Percentiles rank a stretch among this genome's conserved stretches.
Evolutionary conservation across 2,888 invertebrate species (phyloP).

Genomic region (Lordiphosa andalusiaca): DNA sequence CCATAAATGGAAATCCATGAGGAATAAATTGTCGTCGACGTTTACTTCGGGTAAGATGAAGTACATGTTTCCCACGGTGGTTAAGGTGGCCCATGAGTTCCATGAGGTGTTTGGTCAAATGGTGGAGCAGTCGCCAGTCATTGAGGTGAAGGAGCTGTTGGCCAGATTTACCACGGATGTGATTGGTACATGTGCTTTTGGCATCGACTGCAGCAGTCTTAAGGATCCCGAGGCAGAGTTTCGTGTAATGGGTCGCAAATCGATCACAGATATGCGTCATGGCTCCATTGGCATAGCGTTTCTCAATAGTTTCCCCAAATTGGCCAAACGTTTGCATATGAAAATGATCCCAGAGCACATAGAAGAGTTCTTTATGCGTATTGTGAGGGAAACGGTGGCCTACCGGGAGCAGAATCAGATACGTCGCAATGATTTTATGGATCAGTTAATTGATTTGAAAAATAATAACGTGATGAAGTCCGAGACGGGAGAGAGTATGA

Average conservation of each 20-base stretch:
- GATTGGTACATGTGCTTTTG: constrained; percentile 81
- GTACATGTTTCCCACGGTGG: constrained; percentile 79
- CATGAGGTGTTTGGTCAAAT: constrained; percentile 46
- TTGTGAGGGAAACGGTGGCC: constrained; percentile 76
- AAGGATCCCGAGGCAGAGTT: constrained; percentile 78
- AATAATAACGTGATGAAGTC: constrained; percentile 55
- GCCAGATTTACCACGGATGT: constrained; percentile 81
- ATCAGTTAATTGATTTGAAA: constrained; percentile 76
- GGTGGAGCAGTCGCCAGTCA: constrained; percentile 16
- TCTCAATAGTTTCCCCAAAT: constrained; percentile 48
- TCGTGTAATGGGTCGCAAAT: constrained; percentile 58
- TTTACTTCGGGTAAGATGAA: constrained; percentile 82
- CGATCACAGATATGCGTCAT: constrained; percentile 48
- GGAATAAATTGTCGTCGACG: constrained; percentile 80
- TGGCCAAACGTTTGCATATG: constrained; percentile 54
- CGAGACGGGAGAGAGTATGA: constrained; percentile 57
- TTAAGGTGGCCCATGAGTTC: constrained; percentile 54
- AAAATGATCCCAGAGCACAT: constrained; percentile 49
- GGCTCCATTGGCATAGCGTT: constrained; percentile 26
- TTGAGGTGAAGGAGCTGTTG: constrained; percentile 73
- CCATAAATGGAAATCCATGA: constrained; percentile 79
- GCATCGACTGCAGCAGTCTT: constrained; percentile 80
- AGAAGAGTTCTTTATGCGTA: constrained; percentile 64
- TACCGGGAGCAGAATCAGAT: constrained; percentile 73
- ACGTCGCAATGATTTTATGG: constrained; percentile 81